Base-by-base conservation (phyloP, 2,888 invertebrate species). In the Diarsia rubi region DNA sequence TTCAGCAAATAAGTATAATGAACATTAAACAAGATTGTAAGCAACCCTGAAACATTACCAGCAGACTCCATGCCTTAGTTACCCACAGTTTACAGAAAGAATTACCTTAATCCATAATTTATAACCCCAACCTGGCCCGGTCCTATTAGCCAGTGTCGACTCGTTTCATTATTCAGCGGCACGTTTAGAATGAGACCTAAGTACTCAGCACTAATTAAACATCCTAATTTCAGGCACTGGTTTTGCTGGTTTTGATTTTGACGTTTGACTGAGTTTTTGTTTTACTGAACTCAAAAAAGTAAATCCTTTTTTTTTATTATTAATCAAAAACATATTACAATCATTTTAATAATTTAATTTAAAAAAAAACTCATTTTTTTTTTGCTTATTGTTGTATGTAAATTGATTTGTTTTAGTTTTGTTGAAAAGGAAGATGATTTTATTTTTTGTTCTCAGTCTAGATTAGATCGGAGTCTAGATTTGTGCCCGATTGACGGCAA, bases 121-220 rank as follows among this genome's bases (percentile, higher is more conserved):
- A 77, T 82, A 27, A 65, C 8, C 37, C 31, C 44, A 68, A 74
- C 67, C 60, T 69, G 64, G 54, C 63, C 54, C 21, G 57, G 62
- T 59, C 45, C 52, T 65, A 82, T 71, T 79, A 84, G 31, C 21
- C 63, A 9, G 44, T 45, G 74, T 60, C 45, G 54, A 65, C 62
- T 78, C 62, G 54, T 75, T 85, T 75, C 19, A 85, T 83, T 85
- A 85, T 79, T 77, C 83, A 75, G 8, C n/a, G 72, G 62, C 73
- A 77, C 81, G 79, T 54, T 57, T 60, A 27, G 68, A 81, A 81
- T 73, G 66, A 78, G 74, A 67, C 71, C 65, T 67, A 60, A 19
- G 69, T 81, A 74, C 66, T 79, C 31, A 3, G 52, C 45, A 19
- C 45, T 72, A 84, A 82, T 84, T 74, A 81, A 73, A 37, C 42